Percentiles rank a stretch among this genome's conserved stretches.
Evolutionary conservation across 1,140 invertebrate species (phyloP).

Genomic region (Drosophila kanapiae): DNA sequence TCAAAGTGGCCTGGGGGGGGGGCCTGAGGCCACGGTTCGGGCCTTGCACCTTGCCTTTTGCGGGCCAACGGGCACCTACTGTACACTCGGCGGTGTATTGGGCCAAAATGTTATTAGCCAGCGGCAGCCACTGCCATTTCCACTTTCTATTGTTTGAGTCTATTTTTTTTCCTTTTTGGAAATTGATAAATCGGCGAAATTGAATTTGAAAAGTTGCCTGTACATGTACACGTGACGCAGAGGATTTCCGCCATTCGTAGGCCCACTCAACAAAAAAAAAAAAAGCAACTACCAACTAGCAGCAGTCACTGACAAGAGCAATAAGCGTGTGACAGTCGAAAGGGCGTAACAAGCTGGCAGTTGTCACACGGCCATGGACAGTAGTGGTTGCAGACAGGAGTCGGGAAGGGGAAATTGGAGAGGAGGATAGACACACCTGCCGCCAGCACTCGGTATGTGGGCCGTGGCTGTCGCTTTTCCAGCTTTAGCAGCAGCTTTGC

Average conservation of each 20-base stretch:
- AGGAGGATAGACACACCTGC: slow-evolving; percentile 60
- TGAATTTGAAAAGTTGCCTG: slow-evolving; percentile 64
- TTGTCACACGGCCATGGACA: slow-evolving; percentile 57
- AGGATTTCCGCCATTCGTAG: slow-evolving; percentile 41
- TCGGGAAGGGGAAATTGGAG: background rate
- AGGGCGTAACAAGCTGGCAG: slow-evolving; percentile 77
- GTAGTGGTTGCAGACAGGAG: slow-evolving; percentile 11
- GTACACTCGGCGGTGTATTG: slow-evolving; percentile 29
- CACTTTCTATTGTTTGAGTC: slow-evolving; percentile 71
- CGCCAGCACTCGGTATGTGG: slow-evolving; percentile 56
- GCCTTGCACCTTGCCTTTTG: slow-evolving; percentile 39
- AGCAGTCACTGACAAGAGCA: slow-evolving; percentile 58
- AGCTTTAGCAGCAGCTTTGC: slow-evolving; percentile 39
- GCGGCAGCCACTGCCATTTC: slow-evolving; percentile 37
- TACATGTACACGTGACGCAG: slow-evolving; percentile 40
- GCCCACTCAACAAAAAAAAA: slow-evolving; percentile 28
- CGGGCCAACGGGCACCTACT: slow-evolving; percentile 31
- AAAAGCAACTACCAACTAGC: slow-evolving; percentile 13
- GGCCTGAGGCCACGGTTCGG: too few species aligned
- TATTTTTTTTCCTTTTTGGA: slow-evolving; percentile 33
- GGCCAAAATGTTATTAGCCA: slow-evolving; percentile 33
- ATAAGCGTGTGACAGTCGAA: slow-evolving; percentile 69
- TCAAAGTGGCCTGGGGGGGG: slow-evolving; percentile 34
- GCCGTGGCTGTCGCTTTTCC: slow-evolving; percentile 33
- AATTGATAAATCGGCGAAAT: slow-evolving; percentile 74